Evolutionary conservation across 2,113 vertebrate genomes (phyloP).

Genomic region (Hemiprocne comata): DNA sequence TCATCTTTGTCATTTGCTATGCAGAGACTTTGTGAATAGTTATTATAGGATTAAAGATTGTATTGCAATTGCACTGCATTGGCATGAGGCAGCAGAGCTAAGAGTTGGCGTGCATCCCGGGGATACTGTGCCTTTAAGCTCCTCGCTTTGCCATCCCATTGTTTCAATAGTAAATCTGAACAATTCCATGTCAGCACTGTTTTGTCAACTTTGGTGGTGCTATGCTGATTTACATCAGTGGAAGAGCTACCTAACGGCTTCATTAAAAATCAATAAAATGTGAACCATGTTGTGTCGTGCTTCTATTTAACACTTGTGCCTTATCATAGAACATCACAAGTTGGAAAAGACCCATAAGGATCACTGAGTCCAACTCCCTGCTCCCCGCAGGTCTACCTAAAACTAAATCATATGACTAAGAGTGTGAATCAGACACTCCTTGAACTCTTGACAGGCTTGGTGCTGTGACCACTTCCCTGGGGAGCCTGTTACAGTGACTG

Average conservation of each 20-base stretch:
- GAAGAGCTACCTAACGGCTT: neutral
- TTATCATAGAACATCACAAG: neutral
- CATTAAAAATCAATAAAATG: neutral
- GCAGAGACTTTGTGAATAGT: neutral
- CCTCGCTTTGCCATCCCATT: neutral
- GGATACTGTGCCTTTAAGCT: neutral
- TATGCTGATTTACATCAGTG: neutral
- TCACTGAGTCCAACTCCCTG: neutral
- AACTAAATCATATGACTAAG: neutral
- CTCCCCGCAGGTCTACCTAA: neutral
- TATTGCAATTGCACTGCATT: neutral
- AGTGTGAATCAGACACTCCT: neutral
- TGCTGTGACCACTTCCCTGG: neutral
- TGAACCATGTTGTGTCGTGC: neutral
- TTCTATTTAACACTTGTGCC: neutral
- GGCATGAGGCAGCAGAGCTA: neutral
- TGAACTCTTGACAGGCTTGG: neutral
- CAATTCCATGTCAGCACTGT: neutral
- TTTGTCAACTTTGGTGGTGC: neutral
- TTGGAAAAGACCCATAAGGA: neutral
- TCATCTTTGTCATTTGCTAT: neutral
- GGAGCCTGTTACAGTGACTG: neutral
- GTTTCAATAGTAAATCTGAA: neutral
- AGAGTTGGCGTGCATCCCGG: neutral
- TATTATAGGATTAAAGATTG: neutral